Percentiles rank a stretch among this genome's conserved stretches.
These are phyloP conservation scores for Sinocyclocheilus maitianheensis DNA, from an alignment of 2,113 vertebrate species.

Conservation along the genomic window DNA sequence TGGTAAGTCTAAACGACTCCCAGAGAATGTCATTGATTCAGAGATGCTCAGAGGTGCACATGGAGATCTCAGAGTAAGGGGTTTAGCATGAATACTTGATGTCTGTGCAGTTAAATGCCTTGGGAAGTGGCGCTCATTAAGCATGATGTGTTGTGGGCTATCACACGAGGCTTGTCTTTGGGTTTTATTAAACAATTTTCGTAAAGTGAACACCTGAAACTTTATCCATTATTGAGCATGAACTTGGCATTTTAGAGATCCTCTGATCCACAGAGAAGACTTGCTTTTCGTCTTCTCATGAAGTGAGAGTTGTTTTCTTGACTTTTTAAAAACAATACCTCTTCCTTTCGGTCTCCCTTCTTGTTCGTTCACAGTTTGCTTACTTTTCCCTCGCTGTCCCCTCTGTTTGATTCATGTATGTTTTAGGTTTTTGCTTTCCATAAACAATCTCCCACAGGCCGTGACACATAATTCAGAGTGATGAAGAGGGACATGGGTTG, in stretches of 20 bases:
- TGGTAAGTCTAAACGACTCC: background rate
- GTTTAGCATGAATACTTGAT: constrained; percentile 51
- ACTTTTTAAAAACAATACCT: background rate
- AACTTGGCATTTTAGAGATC: constrained; percentile 20
- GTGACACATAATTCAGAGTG: constrained; percentile 51
- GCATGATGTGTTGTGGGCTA: constrained; percentile 47
- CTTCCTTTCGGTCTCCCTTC: background rate
- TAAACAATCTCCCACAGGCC: constrained; percentile 44
- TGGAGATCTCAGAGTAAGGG: constrained; percentile 17
- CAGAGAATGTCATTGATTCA: constrained; percentile 24
- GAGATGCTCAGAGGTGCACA: background rate
- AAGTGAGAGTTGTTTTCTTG: background rate
- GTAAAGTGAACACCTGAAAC: constrained; percentile 9
- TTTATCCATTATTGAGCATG: constrained; percentile 31
- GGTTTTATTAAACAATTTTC: constrained; percentile 46
- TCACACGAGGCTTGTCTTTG: constrained; percentile 46
- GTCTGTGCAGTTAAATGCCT: constrained; percentile 45
- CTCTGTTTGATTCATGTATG: constrained; percentile 39
- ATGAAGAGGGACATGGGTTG: constrained; percentile 44
- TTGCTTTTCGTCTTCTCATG: background rate
- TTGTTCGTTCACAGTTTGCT: background rate
- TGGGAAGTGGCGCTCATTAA: constrained; percentile 43
- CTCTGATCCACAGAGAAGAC: background rate
- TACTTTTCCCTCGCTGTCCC: background rate
- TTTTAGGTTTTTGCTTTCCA: constrained; percentile 41